Base-by-base conservation (phyloP, 1,140 invertebrate species). In the Temnothorax longispinosus region DNA sequence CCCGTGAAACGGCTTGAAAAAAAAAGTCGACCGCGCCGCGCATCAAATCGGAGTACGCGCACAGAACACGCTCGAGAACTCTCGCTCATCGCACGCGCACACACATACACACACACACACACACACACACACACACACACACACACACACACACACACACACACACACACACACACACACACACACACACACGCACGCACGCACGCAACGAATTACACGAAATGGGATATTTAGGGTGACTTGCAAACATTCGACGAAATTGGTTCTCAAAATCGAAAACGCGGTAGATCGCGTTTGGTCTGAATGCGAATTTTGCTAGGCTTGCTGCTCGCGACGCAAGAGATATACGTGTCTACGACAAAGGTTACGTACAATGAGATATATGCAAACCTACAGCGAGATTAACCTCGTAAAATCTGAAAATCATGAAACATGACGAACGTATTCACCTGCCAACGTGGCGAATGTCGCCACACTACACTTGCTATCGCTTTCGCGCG, bases 1-100 rank as follows among this genome's bases (percentile, higher is more conserved):
- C 90, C 87, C 92, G 93, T 92, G 88, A 93, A 93, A 93, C 87
- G 91, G 90, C 89, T 78, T 88, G 88, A 75, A 78, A 90, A 89
- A 90, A 91, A 88, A 91, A 90, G 87, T 87, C 88, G 76, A 86
- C 90, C 86, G 87, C 90, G 93, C 91, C 91, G 92, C 91, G 92
- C 90, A 88, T 64, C 58, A 72, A 88, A 78, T 11, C 15, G 18
- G 32, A 86, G 82, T 84, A 89, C 86, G 90, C 91, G 91, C 85
- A 89, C 90, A 86, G 86, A 91, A 86, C 87, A 80, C 54, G 44
- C 65, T 64, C 67, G 75, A 6, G 6, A 47, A 58, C 4, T 54
- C 35, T 38, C 10, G 7, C 38, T 13, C n/a, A 5, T 21, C 64
- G 8, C 35, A 0, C 32, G 18, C 32, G 6, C 32, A 0, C 38